Evolutionary conservation across 2,888 invertebrate species (phyloP).

Genomic region (Thymelicus lineola): DNA sequence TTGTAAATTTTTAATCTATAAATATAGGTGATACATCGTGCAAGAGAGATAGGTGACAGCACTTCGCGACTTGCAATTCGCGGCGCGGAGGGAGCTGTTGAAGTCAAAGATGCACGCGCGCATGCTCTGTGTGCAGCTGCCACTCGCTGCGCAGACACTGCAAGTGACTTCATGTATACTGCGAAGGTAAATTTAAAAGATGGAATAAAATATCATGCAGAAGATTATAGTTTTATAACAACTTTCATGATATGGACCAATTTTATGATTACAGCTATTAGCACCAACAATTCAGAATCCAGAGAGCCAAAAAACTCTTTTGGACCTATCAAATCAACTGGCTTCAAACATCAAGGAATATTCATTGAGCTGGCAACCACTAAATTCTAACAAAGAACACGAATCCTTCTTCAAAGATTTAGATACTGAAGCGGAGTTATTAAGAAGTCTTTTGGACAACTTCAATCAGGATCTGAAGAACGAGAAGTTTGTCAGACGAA

Average conservation of each 20-base stretch:
- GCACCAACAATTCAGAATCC: conserved; percentile 63
- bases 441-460: conserved; percentile 52
- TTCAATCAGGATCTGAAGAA: conserved; percentile 54
- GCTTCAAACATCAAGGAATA: conserved; percentile 52
- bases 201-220: background rate
- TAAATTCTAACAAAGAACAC: conserved; percentile 38
- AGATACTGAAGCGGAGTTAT: conserved; percentile 45
- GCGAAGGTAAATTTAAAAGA: conserved; percentile 54
- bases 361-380: conserved; percentile 49
- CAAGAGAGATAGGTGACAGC: conserved; percentile 60
- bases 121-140: conserved; percentile 49
- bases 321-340: conserved; percentile 55
- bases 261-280: conserved; percentile 53
- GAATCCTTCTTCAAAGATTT: conserved; percentile 48
- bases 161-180: conserved; percentile 59
- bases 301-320: conserved; percentile 57
- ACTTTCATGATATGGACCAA: background rate
- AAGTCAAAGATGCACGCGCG: conserved; percentile 37
- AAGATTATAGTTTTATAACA: background rate
- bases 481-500: conserved; percentile 51
- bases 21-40: conserved; percentile 56
- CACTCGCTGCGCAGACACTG: conserved; percentile 52
- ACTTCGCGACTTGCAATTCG: conserved; percentile 55
- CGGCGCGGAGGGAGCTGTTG: conserved; percentile 39
- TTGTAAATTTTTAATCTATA: background rate